phyloP scores from a whole-genome alignment of 1,140 invertebrate species.

The Bombus superbus region DNA sequence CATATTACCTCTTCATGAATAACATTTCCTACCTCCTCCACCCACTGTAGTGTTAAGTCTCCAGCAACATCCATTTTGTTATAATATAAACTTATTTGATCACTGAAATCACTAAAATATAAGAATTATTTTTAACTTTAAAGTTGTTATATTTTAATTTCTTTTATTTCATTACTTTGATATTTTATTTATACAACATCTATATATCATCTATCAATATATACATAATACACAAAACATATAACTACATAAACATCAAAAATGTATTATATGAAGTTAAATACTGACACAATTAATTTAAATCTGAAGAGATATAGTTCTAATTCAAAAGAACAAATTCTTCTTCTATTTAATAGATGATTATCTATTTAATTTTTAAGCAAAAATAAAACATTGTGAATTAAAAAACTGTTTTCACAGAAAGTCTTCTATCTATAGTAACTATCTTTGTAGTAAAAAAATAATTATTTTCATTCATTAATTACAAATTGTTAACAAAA shows the following conservation, averaged over 20 bases:
- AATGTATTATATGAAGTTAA: background rate
- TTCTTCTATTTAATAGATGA: background rate
- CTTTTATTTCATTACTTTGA: background rate
- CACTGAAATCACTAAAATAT: slow-evolving; percentile 71
- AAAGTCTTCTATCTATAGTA: background rate
- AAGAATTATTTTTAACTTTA: background rate
- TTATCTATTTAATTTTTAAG: background rate
- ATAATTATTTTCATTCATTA: background rate
- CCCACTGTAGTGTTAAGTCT: slow-evolving; percentile 83
- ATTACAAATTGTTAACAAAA: background rate
- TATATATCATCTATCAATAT: background rate
- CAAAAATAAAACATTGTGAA: background rate
- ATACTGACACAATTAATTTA: background rate
- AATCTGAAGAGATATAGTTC: too few species aligned
- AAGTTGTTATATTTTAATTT: background rate
- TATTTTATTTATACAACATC: background rate
- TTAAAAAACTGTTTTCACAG: background rate
- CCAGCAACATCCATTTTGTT: slow-evolving; percentile 77
- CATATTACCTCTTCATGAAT: slow-evolving; percentile 87
- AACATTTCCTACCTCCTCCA: slow-evolving; percentile 84
- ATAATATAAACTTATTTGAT: slow-evolving; percentile 62
- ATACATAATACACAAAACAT: background rate
- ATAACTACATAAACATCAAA: background rate
- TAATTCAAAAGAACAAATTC: background rate
- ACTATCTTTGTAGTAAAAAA: background rate